Base-by-base conservation (phyloP, 2,113 vertebrate species). In the Chaetodon auriga region DNA sequence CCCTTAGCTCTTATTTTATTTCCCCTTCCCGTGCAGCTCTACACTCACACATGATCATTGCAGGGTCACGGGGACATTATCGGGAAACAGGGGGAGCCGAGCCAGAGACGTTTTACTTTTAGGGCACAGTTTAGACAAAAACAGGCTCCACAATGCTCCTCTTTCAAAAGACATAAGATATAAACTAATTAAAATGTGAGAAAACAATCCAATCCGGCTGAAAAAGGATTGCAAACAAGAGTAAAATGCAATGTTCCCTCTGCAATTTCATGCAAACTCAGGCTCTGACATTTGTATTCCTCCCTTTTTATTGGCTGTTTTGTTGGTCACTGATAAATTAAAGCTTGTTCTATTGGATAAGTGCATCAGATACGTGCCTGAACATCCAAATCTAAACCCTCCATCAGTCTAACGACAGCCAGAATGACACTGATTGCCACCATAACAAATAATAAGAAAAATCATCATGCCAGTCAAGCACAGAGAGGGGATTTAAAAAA, bases 1-100 rank as follows among this genome's bases (percentile, higher is more conserved):
- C 69, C 68, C 36, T 72, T 9, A 68, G 84, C 66, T 72, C 71
- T 80, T 77, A 77, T 81, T 90, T 79, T 83, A 87, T 87, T 81
- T 80, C 75, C 55, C 65, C 43, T 66, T 64, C 25, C 10, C 25
- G 1, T 57, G 62, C 53, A 62, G 72, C 45, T 7, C 23, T 30
- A 12, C 75, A 53, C 63, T 66, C 68, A 9, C 69, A 62, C 62
- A 48, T 23, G 82, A 81, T 74, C 84, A 58, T 51, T 14, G 64
- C 75, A 62, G 72, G 82, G 89, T 87, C 85, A 63, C 49, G 0
- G 54, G 78, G 75, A 84, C 68, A 35, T 69, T 75, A 71, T 55
- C 19, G 49, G 54, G 58, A 48, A 68, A 63, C 12, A 2, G 4
- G 14, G 46, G 16, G 19, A 58, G 80, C 23, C 35, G 10, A 81